phyloP scores from a whole-genome alignment of 2,797 vertebrate species.

The Miichthys miiuy region DNA sequence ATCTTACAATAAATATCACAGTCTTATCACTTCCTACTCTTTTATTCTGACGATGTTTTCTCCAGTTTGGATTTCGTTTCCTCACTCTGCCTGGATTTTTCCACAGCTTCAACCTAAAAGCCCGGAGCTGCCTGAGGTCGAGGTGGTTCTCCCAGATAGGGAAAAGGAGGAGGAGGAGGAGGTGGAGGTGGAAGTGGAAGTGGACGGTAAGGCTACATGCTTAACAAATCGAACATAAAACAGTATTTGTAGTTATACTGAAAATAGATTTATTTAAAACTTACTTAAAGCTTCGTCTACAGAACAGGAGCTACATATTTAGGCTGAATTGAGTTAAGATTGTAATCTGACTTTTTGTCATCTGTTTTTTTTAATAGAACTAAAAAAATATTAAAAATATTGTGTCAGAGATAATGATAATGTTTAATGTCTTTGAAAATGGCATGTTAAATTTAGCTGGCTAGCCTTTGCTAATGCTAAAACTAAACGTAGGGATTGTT shows the following conservation, averaged over 20 bases:
- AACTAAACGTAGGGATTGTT: too few species aligned
- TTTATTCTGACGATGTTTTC: too few species aligned
- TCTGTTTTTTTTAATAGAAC: too few species aligned
- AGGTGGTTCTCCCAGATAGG: constrained; percentile 15
- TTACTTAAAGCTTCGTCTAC: too few species aligned
- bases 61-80: not conserved
- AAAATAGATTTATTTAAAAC: not conserved
- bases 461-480: too few species aligned
- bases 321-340: not conserved
- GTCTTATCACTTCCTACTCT: too few species aligned
- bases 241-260: not conserved
- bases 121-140: constrained; percentile 24
- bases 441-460: too few species aligned
- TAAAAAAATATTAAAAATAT: not conserved
- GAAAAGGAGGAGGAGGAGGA: constrained; percentile 17
- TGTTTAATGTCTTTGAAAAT: too few species aligned
- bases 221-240: not conserved
- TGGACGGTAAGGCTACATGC: constrained; percentile 18
- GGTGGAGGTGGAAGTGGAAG: constrained; percentile 12
- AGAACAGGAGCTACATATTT: not conserved
- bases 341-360: too few species aligned
- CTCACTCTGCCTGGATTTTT: not conserved
- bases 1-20: too few species aligned
- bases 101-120: constrained; percentile 10
- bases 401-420: not conserved